Conservation (phyloP, 2,113 vertebrate species). For the Pteruthius melanotis region DNA sequence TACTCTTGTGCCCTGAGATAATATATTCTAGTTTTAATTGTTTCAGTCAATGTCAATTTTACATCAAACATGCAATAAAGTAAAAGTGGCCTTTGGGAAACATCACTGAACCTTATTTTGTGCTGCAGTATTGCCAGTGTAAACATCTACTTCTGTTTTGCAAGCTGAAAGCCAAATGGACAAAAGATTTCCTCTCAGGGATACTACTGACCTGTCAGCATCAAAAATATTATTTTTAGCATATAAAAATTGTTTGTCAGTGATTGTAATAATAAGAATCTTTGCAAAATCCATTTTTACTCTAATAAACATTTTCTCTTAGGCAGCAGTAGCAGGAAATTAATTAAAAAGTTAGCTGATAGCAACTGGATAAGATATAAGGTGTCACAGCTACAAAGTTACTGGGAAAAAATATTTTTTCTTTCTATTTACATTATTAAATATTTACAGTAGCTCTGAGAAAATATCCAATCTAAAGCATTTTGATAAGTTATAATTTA, state of each 20-base stretch:
- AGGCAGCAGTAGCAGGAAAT: not conserved
- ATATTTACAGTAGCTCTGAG: not conserved
- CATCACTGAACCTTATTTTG: slow-evolving; percentile 2
- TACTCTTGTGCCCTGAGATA: not conserved
- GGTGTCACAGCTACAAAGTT: not conserved
- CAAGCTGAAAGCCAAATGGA: slow-evolving; percentile 24
- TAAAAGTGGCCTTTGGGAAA: slow-evolving; percentile 33
- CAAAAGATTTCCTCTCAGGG: slow-evolving; percentile 10
- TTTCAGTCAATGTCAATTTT: slow-evolving; percentile 39
- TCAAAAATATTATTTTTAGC: slow-evolving; percentile 39
- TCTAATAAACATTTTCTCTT: slow-evolving; percentile 11
- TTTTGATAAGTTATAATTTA: not conserved
- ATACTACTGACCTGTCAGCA: slow-evolving; percentile 19
- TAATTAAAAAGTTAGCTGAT: slow-evolving; percentile 5
- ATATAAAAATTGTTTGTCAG: not conserved
- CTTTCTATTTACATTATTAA: not conserved
- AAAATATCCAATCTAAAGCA: not conserved
- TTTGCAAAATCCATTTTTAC: slow-evolving; percentile 15
- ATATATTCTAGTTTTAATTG: slow-evolving; percentile 48
- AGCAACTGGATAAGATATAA: not conserved
- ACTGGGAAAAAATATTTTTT: not conserved
- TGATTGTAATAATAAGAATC: slow-evolving; percentile 4
- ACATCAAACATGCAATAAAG: slow-evolving; percentile 3
- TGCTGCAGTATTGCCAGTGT: not conserved
- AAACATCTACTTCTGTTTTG: slow-evolving; percentile 27